Percentiles rank a stretch among this genome's conserved stretches.
Evolutionary conservation across 2,113 vertebrate species (phyloP).

Genomic region (Corythoichthys haematopterus): DNA sequence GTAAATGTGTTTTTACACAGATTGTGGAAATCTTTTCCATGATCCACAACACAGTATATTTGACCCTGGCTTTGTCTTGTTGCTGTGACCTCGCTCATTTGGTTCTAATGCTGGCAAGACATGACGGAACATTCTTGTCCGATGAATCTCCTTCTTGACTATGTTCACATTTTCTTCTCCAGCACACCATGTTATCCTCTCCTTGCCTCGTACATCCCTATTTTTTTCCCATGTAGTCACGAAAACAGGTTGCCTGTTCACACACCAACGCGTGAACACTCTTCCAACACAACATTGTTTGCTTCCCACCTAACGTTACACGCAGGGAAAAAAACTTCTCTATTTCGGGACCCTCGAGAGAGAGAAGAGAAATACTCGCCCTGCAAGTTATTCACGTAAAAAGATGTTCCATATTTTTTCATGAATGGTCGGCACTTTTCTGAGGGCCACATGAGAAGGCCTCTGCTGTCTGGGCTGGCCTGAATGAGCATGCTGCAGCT

Average conservation of each 20-base stretch:
- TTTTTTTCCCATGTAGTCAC: constrained; percentile 48
- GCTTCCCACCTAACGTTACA: constrained; percentile 47
- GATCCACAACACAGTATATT: neutral
- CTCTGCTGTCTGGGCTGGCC: constrained; percentile 25
- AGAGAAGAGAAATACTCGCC: constrained; percentile 42
- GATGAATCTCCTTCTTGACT: constrained; percentile 8
- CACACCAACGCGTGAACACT: constrained; percentile 43
- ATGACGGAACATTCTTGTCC: constrained; percentile 19
- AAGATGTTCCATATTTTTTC: constrained; percentile 49
- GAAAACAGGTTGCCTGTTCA: constrained; percentile 39
- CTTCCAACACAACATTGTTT: constrained; percentile 46
- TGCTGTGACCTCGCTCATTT: neutral
- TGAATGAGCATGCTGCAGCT: constrained; percentile 17
- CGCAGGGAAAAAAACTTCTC: constrained; percentile 33
- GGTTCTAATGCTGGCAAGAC: constrained; percentile 12
- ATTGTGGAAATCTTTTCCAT: neutral
- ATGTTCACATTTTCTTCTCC: constrained; percentile 29
- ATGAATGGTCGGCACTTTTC: constrained; percentile 29
- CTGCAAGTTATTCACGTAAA: constrained; percentile 43
- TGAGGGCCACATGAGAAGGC: constrained; percentile 38
- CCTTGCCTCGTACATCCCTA: constrained; percentile 4
- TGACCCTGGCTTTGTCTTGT: neutral
- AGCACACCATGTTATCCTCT: constrained; percentile 22
- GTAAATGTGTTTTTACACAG: neutral
- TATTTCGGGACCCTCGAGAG: constrained; percentile 49